phyloP scores from a whole-genome alignment of 2,797 vertebrate species.

The Arnoldichthys spilopterus region DNA sequence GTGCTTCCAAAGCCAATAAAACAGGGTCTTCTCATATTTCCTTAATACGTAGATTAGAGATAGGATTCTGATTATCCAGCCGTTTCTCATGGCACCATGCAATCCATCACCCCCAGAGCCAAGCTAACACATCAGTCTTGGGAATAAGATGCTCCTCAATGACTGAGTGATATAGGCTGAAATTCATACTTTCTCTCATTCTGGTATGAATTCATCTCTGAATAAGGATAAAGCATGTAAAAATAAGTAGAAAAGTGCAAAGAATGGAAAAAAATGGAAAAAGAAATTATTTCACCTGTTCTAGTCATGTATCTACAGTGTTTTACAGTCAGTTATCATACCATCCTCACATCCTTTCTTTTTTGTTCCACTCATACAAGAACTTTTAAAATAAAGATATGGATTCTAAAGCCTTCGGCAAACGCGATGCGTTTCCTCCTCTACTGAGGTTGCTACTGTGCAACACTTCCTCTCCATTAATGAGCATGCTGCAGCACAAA shows the following conservation, averaged over 20 bases:
- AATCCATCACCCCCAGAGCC: constrained; percentile 61
- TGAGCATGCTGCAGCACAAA: constrained; percentile 44
- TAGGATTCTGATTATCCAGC: constrained; percentile 49
- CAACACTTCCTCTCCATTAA: constrained; percentile 37
- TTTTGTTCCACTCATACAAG: not conserved
- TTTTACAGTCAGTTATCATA: not conserved
- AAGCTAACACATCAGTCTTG: constrained; percentile 55
- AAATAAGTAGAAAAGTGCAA: constrained; percentile 22
- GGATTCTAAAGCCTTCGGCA: not conserved
- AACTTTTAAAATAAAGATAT: not conserved
- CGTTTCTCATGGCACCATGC: constrained; percentile 52
- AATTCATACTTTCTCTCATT: constrained; percentile 26
- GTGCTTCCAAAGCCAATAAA: constrained; percentile 5
- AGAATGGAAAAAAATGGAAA: not conserved
- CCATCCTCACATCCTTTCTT: not conserved
- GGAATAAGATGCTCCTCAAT: constrained; percentile 42
- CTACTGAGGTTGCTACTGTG: constrained; percentile 3
- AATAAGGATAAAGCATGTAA: constrained; percentile 3
- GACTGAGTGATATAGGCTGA: constrained; percentile 19
- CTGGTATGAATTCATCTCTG: constrained; percentile 11
- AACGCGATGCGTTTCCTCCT: not conserved
- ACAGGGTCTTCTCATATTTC: constrained; percentile 8
- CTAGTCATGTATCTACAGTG: not conserved
- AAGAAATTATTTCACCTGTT: not conserved
- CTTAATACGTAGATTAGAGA: constrained; percentile 31